A percentile compares a stretch with the other conserved stretches of the same genome.
Evolutionary conservation across 1,140 invertebrate species (phyloP).

Genomic region (Paralvinella palmiformis): DNA sequence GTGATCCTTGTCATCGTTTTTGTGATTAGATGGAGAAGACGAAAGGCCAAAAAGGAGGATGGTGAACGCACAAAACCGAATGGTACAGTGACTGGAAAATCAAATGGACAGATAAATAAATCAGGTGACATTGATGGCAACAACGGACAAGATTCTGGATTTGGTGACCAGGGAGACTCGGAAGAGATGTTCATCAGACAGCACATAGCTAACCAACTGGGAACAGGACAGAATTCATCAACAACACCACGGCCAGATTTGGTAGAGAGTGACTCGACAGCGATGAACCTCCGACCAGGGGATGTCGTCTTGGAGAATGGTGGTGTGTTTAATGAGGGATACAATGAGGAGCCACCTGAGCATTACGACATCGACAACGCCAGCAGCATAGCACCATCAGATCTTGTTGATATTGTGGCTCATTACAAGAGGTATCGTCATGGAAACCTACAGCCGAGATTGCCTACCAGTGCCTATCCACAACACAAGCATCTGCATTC

Average conservation of each 20-base stretch:
- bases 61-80: conserved; percentile 31
- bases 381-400: conserved; percentile 92
- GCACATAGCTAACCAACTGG: conserved; percentile 57
- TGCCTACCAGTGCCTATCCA: background rate
- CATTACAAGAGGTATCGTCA: conserved; percentile 86
- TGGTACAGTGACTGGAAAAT: no score
- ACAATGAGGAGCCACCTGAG: conserved; percentile 71
- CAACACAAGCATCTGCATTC: background rate
- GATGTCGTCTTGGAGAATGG: conserved; percentile 52
- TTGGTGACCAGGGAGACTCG: conserved; percentile 38
- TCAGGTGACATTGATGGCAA: background rate
- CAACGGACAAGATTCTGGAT: conserved; percentile 35
- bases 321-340: conserved; percentile 60
- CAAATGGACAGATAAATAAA: no score
- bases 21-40: conserved; percentile 70
- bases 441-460: conserved; percentile 51
- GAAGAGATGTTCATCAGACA: conserved; percentile 38
- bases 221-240: conserved; percentile 67
- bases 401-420: conserved; percentile 87
- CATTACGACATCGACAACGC: conserved; percentile 96
- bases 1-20: conserved; percentile 76
- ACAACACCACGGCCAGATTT: conserved; percentile 73
- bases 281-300: conserved; percentile 40
- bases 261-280: conserved; percentile 69
- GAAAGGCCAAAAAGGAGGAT: conserved; percentile 68